Percentiles rank a stretch among this genome's conserved stretches.
Conservation (phyloP, 2,113 vertebrate genomes). For the Balaeniceps rex region DNA sequence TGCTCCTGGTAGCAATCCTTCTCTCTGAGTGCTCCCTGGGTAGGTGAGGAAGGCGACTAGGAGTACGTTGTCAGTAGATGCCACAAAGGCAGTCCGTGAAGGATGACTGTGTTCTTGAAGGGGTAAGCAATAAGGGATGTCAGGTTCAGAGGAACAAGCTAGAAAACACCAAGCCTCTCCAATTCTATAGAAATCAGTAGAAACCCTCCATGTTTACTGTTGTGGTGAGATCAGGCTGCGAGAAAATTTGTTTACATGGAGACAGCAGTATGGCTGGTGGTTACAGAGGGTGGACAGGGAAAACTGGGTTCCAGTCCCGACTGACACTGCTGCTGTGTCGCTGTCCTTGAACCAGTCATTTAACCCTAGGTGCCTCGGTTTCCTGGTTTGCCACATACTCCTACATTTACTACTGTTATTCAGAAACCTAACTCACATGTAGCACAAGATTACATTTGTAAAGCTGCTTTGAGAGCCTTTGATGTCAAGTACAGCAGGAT, state of each 20-base stretch:
- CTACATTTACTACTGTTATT: background rate
- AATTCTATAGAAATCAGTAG: background rate
- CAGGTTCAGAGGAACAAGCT: background rate
- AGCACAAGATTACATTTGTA: background rate
- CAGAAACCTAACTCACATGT: background rate
- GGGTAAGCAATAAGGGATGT: accelerated
- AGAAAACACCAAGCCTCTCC: background rate
- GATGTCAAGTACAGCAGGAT: conserved; percentile 14
- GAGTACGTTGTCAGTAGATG: background rate
- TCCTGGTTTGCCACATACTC: background rate
- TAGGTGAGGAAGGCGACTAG: background rate
- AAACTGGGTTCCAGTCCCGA: background rate
- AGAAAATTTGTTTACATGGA: background rate
- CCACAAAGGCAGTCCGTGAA: background rate
- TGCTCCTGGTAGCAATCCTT: background rate
- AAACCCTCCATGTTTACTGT: accelerated
- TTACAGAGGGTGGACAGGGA: background rate
- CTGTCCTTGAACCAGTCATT: background rate
- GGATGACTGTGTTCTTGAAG: background rate
- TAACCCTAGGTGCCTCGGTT: background rate
- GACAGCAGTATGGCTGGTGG: background rate
- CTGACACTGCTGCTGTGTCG: background rate
- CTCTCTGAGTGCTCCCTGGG: background rate
- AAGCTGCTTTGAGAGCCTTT: conserved; percentile 47
- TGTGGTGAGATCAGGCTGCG: background rate